A percentile compares a stretch with the other conserved stretches of the same genome.
Evolutionary conservation across 2,113 vertebrate genomes (phyloP).

Genomic region (Triplophysa dalaica): DNA sequence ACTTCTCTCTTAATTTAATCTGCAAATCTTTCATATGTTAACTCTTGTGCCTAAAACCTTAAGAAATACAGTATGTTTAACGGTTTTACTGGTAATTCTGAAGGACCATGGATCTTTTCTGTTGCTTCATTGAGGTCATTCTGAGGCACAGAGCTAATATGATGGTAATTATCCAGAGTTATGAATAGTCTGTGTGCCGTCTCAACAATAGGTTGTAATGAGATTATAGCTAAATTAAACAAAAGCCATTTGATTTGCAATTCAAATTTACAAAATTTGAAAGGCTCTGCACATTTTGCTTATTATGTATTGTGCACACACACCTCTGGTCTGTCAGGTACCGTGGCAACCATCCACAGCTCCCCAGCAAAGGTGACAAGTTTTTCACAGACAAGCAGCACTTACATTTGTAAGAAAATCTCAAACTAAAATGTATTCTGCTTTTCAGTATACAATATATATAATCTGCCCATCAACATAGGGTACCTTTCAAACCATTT

Average conservation of each 20-base stretch:
- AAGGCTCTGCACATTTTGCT: conserved; percentile 11
- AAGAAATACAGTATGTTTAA: neutral
- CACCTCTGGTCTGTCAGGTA: too few species aligned
- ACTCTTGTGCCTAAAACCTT: neutral
- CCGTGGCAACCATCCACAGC: too few species aligned
- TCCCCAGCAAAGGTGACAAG: too few species aligned
- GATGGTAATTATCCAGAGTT: conserved; percentile 56
- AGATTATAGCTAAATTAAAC: conserved; percentile 43
- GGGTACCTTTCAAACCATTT: neutral
- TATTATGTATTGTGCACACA: conserved; percentile 6
- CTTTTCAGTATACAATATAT: neutral
- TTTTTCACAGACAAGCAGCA: too few species aligned
- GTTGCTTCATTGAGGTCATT: conserved; percentile 21
- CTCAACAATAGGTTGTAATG: conserved; percentile 33
- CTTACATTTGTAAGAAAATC: too few species aligned
- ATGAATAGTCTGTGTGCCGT: conserved; percentile 37
- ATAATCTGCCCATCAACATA: neutral
- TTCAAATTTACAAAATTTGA: conserved; percentile 46
- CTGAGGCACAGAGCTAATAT: conserved; percentile 44
- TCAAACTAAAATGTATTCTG: conserved; percentile 14
- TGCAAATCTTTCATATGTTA: neutral
- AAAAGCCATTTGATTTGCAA: conserved; percentile 46
- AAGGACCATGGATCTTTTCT: conserved; percentile 25
- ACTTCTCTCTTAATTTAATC: neutral
- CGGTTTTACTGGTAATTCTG: neutral